phyloP scores from a whole-genome alignment of 2,888 invertebrate species.

The Lumbricus terrestris region DNA sequence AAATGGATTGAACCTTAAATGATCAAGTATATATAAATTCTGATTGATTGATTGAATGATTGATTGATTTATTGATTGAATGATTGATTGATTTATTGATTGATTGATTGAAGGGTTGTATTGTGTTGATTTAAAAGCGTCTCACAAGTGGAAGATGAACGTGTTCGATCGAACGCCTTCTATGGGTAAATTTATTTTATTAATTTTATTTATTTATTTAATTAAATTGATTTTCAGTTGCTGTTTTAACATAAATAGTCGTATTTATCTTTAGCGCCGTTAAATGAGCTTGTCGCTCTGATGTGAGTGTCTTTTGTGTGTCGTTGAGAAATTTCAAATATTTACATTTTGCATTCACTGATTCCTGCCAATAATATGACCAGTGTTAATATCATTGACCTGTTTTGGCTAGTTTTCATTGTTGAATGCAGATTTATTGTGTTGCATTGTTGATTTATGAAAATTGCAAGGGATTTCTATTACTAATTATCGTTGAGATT shows the following conservation, averaged over 20 bases:
- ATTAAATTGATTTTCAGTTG: neutral
- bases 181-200: constrained; percentile 50
- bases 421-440: neutral
- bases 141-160: constrained; percentile 72
- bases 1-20: neutral
- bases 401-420: neutral
- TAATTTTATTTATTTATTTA: neutral
- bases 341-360: no score
- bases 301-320: no score
- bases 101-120: no score
- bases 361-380: neutral
- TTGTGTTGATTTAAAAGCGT: constrained; percentile 23
- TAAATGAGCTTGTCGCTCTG: no score
- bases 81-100: no score
- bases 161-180: constrained; percentile 83
- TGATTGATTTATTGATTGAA: no score
- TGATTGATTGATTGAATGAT: no score
- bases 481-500: no score
- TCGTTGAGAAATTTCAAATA: no score
- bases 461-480: no score
- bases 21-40: neutral
- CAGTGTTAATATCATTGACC: neutral
- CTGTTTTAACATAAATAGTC: neutral
- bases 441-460: neutral
- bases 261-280: neutral